These are phyloP conservation scores for Andrena haemorrhoa DNA, from an alignment of 2,888 invertebrate genomes.

Conservation along the genomic window DNA sequence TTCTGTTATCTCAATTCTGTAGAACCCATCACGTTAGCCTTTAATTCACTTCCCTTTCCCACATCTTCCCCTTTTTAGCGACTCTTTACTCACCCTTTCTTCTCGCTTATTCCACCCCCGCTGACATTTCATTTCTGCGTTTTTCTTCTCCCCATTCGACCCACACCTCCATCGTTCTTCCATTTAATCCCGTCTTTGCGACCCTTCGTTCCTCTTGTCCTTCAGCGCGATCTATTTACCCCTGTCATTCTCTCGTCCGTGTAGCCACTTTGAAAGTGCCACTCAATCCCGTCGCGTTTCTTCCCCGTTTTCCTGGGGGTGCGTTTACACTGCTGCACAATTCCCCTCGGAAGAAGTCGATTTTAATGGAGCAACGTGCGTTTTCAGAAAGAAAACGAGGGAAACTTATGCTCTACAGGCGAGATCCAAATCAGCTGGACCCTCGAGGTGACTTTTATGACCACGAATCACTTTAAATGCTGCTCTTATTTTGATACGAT, in stretches of 20 bases:
- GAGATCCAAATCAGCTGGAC: no score
- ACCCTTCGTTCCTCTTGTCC: conserved; percentile 5
- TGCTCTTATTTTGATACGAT: no score
- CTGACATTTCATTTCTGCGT: conserved; percentile 25
- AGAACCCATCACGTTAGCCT: background rate
- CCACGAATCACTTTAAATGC: no score
- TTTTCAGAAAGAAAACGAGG: background rate
- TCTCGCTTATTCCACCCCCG: background rate
- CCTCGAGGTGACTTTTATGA: no score
- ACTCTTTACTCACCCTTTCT: background rate
- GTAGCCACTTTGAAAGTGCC: conserved; percentile 12
- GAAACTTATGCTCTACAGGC: background rate
- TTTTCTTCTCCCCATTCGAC: conserved; percentile 3
- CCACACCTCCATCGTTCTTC: conserved; percentile 23
- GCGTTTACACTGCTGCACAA: conserved; percentile 19
- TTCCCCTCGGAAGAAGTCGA: background rate
- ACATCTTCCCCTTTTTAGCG: background rate
- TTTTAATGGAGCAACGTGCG: conserved; percentile 6
- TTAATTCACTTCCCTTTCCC: conserved; percentile 20
- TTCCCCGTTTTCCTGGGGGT: conserved; percentile 24
- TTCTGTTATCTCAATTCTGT: background rate
- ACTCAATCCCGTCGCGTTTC: background rate
- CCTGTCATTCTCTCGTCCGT: conserved; percentile 29
- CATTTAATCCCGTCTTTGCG: conserved; percentile 34
- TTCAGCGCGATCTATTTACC: conserved; percentile 40